phyloP scores from a whole-genome alignment of 2,113 vertebrate species.

The Hippocampus barbouri region DNA sequence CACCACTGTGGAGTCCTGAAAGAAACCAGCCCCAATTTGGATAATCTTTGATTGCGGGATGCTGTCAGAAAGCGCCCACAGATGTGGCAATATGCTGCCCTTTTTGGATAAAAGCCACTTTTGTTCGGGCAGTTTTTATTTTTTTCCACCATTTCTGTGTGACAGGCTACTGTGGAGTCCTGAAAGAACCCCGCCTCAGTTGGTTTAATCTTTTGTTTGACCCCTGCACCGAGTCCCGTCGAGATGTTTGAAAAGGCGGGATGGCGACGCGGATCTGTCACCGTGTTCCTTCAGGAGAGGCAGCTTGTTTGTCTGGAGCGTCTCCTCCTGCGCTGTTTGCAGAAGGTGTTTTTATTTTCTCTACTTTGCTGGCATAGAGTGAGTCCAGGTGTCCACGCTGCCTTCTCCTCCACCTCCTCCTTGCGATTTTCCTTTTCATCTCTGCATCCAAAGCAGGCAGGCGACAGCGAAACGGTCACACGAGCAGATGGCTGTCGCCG shows the following conservation, averaged over 20 bases:
- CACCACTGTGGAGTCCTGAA: too few relatives aligned
- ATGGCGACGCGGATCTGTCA: not conserved
- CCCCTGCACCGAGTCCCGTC: slow-evolving; percentile 39
- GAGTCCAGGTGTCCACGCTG: slow-evolving; percentile 1
- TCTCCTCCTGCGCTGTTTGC: slow-evolving; percentile 16
- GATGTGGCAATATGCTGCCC: too few relatives aligned
- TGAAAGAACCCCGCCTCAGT: slow-evolving; percentile 55
- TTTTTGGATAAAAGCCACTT: too few relatives aligned
- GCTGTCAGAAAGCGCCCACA: too few relatives aligned
- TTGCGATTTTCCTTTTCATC: slow-evolving; percentile 1
- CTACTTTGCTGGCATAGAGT: not conserved
- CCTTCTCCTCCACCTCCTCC: not conserved
- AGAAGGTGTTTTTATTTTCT: slow-evolving; percentile 3
- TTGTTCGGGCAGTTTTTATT: too few relatives aligned
- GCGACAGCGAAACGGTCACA: not conserved
- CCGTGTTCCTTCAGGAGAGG: not conserved
- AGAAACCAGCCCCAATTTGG: too few relatives aligned
- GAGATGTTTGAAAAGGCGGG: slow-evolving; percentile 24
- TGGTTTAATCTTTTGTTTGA: slow-evolving; percentile 65
- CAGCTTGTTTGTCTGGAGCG: slow-evolving; percentile 2
- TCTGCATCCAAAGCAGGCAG: slow-evolving; percentile 2
- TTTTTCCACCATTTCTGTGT: too few relatives aligned
- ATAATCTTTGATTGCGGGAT: too few relatives aligned
- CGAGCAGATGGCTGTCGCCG: slow-evolving; percentile 16
- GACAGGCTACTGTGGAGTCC: not conserved